Conservation (phyloP, 2,888 invertebrate genomes). For the Pogonocherus hispidulus region DNA sequence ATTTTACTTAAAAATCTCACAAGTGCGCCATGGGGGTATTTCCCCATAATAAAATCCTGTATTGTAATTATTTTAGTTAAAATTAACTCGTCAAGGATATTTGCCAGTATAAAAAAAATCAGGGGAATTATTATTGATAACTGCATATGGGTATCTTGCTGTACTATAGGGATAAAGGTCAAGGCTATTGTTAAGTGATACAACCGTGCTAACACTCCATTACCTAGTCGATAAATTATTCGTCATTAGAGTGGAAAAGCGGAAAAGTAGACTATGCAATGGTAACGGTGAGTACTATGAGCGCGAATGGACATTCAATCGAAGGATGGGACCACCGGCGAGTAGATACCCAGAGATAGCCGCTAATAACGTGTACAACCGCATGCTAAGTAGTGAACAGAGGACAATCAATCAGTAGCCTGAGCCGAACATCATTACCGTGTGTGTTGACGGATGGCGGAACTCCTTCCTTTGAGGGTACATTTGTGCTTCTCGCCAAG, state of each 20-base stretch:
- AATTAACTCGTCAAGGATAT: too few relatives aligned
- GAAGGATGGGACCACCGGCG: conserved; percentile 64
- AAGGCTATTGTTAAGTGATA: not conserved
- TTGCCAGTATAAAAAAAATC: too few relatives aligned
- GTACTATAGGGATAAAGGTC: not conserved
- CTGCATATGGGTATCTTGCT: too few relatives aligned
- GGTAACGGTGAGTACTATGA: conserved; percentile 23
- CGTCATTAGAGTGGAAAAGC: conserved; percentile 43
- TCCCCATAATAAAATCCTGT: too few relatives aligned
- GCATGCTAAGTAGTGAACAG: conserved; percentile 64
- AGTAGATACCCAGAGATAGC: conserved; percentile 63
- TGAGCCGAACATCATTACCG: conserved; percentile 37
- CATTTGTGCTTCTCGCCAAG: not conserved
- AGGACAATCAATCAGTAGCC: conserved; percentile 62
- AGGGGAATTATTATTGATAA: too few relatives aligned
- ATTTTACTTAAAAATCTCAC: too few relatives aligned
- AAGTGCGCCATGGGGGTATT: too few relatives aligned
- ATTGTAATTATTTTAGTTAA: too few relatives aligned
- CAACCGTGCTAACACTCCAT: conserved; percentile 32
- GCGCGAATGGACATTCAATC: conserved; percentile 26
- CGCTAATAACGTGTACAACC: conserved; percentile 65
- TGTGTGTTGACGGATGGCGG: conserved; percentile 21
- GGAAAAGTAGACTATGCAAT: conserved; percentile 32
- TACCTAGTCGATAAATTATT: conserved; percentile 49
- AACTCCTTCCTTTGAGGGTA: conserved; percentile 5